Evolutionary conservation across 2,888 invertebrate species (phyloP).

Genomic region (Eupithecia insigniata): DNA sequence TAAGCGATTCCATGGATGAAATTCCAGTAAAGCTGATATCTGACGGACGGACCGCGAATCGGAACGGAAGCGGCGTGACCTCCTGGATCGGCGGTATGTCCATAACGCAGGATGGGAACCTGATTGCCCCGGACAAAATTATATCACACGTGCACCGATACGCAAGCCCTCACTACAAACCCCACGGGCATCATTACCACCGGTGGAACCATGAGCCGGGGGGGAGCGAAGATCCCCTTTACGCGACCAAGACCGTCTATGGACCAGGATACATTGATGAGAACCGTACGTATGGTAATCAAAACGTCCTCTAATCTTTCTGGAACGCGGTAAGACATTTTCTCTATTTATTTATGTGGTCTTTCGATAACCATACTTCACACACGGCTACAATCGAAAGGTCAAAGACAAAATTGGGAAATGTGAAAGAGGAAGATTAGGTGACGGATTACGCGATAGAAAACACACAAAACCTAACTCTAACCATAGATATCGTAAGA

Average conservation of each 20-base stretch:
- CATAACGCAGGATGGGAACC: conserved; percentile 81
- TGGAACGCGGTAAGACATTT: conserved; percentile 23
- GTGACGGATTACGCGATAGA: conserved; percentile 59
- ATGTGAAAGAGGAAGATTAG: conserved; percentile 58
- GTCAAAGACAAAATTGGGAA: conserved; percentile 12
- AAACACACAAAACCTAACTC: conserved; percentile 62
- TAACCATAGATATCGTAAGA: conserved; percentile 84
- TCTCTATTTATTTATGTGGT: background rate
- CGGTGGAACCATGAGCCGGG: conserved; percentile 82
- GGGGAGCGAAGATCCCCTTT: conserved; percentile 79
- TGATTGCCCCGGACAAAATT: conserved; percentile 81
- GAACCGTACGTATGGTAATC: conserved; percentile 79
- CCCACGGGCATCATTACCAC: conserved; percentile 79
- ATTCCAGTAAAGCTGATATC: conserved; percentile 84
- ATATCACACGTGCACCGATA: conserved; percentile 81
- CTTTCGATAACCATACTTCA: conserved; percentile 10
- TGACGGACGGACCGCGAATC: conserved; percentile 77
- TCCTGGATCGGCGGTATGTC: conserved; percentile 84
- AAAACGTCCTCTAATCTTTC: conserved; percentile 55
- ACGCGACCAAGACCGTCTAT: conserved; percentile 84
- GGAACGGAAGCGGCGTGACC: conserved; percentile 73
- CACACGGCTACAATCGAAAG: conserved; percentile 4
- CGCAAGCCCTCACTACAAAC: conserved; percentile 81
- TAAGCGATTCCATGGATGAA: conserved; percentile 82
- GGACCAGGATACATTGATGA: conserved; percentile 82